phyloP scores from a whole-genome alignment of 2,113 vertebrate genomes.

The Sigmodon hispidus region DNA sequence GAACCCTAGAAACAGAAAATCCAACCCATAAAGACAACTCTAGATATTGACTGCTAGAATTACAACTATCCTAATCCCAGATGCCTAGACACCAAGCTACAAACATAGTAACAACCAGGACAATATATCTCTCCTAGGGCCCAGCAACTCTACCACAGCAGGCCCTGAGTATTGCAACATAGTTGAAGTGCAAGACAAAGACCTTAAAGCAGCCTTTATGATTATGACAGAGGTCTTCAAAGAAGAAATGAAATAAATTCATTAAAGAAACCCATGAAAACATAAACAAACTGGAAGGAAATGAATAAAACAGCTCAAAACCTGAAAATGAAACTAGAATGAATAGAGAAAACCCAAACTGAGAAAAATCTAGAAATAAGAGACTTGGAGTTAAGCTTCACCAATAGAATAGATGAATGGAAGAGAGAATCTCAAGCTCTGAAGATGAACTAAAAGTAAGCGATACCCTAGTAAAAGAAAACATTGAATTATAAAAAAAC shows the following conservation, averaged over 20 bases:
- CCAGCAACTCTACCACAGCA: neutral
- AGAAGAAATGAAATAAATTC: too few species aligned
- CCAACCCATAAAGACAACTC: neutral
- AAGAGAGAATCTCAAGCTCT: neutral
- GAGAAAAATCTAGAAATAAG: neutral
- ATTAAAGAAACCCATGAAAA: neutral
- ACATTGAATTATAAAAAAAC: neutral
- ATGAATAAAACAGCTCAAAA: neutral
- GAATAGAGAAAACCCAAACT: neutral
- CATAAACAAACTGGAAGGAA: neutral
- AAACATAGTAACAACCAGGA: neutral
- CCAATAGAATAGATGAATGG: neutral
- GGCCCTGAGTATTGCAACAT: neutral
- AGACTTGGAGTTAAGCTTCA: neutral
- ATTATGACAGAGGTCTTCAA: neutral
- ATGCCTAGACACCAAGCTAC: neutral
- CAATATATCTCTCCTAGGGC: neutral
- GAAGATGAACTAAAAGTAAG: neutral
- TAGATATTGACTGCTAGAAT: neutral
- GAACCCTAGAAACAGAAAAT: neutral
- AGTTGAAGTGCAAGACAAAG: neutral
- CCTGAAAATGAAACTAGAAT: neutral
- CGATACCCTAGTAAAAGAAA: neutral
- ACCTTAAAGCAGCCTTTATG: too few species aligned
- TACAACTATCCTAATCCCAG: neutral